phyloP scores from a whole-genome alignment of 2,113 vertebrate species.

The Elgaria multicarinata region DNA sequence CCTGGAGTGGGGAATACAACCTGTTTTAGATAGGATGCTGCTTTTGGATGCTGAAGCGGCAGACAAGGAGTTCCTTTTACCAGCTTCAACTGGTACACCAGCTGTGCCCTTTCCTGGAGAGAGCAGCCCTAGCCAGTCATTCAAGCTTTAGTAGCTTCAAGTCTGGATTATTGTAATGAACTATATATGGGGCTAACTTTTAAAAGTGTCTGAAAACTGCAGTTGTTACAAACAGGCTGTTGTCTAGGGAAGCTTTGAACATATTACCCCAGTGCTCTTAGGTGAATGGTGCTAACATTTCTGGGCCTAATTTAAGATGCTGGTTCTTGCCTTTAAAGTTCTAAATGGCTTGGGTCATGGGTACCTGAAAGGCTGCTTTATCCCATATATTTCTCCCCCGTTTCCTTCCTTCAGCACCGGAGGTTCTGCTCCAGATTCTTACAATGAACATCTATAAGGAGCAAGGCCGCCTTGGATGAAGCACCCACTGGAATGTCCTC shows the following conservation, averaged over 20 bases:
- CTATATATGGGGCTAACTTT: not conserved
- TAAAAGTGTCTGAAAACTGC: not conserved
- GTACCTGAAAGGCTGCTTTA: no score
- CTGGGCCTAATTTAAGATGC: not conserved
- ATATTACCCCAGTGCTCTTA: not conserved
- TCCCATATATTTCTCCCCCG: no score
- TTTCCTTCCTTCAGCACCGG: no score
- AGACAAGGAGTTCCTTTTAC: not conserved
- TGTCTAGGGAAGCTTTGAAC: not conserved
- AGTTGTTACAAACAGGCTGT: not conserved
- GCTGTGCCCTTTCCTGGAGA: not conserved
- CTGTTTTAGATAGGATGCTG: not conserved
- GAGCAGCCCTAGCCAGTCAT: not conserved
- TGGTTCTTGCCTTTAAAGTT: not conserved
- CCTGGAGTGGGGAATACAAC: not conserved
- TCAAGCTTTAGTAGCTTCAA: not conserved
- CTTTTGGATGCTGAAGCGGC: not conserved
- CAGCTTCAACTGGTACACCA: not conserved
- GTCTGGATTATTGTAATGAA: not conserved
- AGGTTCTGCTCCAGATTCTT: no score
- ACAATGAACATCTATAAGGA: no score
- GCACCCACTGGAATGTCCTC: no score
- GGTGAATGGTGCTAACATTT: not conserved
- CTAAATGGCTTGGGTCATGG: no score
- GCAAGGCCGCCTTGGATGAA: no score